Evolutionary conservation across 2,888 invertebrate species (phyloP).

Genomic region (Amphiduros pacificus): DNA sequence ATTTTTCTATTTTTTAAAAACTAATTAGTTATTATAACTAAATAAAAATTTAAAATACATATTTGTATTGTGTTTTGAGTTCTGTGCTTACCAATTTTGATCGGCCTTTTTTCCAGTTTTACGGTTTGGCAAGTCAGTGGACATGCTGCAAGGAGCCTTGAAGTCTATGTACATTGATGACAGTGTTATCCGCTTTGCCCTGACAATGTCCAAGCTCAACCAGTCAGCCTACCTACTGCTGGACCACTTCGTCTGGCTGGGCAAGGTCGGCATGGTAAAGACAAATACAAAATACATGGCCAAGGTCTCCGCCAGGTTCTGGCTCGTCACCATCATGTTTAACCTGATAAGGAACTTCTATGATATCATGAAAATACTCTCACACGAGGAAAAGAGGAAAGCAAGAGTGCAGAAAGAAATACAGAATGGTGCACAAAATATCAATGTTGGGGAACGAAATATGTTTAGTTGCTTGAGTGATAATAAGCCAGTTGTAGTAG

Average conservation of each 20-base stretch:
- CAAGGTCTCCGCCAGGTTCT: conserved; percentile 68
- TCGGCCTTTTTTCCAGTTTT: conserved; percentile 69
- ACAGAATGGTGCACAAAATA: not conserved
- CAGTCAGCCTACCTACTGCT: conserved; percentile 78
- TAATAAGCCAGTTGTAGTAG: conserved; percentile 67
- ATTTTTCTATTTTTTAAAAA: conserved; percentile 43
- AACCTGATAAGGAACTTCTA: conserved; percentile 82
- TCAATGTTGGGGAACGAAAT: conserved; percentile 50
- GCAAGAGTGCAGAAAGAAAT: too few species aligned
- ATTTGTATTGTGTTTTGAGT: not conserved
- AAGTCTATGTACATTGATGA: conserved; percentile 75
- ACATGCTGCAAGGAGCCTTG: conserved; percentile 76
- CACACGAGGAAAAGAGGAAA: not conserved
- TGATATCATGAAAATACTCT: conserved; percentile 62
- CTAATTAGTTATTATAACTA: not conserved
- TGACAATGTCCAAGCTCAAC: conserved; percentile 78
- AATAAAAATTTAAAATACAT: not conserved
- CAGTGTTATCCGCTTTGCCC: conserved; percentile 69
- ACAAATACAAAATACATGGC: conserved; percentile 79
- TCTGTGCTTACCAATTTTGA: too few species aligned
- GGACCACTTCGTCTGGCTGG: conserved; percentile 86
- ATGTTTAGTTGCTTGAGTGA: conserved; percentile 54
- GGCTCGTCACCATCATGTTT: conserved; percentile 80
- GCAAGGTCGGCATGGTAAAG: conserved; percentile 59
- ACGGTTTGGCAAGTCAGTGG: conserved; percentile 81